Evolutionary conservation across 2,113 vertebrate species (phyloP).

Genomic region (Xiphophorus hellerii): DNA sequence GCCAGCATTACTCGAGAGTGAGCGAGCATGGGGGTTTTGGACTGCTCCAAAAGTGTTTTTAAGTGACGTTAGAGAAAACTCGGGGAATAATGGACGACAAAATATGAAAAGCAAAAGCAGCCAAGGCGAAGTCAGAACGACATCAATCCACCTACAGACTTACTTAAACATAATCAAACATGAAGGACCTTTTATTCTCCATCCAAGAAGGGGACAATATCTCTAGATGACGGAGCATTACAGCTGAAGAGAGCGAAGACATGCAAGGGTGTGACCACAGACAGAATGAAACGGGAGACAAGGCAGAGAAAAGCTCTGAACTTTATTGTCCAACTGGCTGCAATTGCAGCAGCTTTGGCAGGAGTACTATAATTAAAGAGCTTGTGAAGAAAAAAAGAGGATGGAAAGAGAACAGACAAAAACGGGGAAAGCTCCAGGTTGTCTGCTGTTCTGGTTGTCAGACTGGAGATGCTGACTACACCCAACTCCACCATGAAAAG

Average conservation of each 20-base stretch:
- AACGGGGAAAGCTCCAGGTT: constrained; percentile 21
- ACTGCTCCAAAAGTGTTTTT: constrained; percentile 11
- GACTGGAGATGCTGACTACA: constrained; percentile 12
- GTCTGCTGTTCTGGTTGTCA: constrained; percentile 51
- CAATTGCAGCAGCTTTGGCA: constrained; percentile 67
- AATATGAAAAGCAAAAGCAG: constrained; percentile 8
- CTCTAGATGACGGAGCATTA: constrained; percentile 18
- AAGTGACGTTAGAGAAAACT: constrained; percentile 11
- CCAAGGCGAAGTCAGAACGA: constrained; percentile 39
- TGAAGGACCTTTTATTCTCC: constrained; percentile 10
- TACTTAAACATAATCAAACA: constrained; percentile 13
- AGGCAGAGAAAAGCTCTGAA: constrained; percentile 52
- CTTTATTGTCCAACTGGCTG: constrained; percentile 76
- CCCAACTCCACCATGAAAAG: constrained; percentile 42
- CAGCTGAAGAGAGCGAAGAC: constrained; percentile 37
- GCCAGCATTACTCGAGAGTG: constrained; percentile 17
- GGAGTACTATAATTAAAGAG: constrained; percentile 71
- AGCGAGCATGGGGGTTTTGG: constrained; percentile 25
- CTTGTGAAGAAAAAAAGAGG: constrained; percentile 28
- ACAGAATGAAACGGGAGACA: constrained; percentile 12
- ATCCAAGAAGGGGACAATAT: constrained; percentile 24
- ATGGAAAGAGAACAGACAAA: constrained; percentile 42
- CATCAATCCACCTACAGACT: constrained; percentile 25
- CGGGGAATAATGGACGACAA: constrained; percentile 10
- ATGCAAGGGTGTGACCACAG: constrained; percentile 49